Conservation (phyloP, 2,797 vertebrate genomes). For the Botia kubotai region DNA sequence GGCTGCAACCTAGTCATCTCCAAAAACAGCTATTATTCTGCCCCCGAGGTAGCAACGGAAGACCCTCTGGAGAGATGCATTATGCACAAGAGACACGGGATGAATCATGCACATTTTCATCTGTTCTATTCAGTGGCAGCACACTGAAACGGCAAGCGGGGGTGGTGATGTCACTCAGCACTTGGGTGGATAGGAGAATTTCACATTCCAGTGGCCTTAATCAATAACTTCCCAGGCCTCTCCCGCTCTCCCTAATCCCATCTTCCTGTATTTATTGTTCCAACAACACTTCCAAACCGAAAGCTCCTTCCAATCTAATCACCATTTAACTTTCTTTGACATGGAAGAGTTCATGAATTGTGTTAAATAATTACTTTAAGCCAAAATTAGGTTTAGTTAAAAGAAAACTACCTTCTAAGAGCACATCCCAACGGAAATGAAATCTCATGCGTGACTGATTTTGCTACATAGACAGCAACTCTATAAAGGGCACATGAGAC, state of each 20-base stretch:
- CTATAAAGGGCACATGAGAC: conserved; percentile 10
- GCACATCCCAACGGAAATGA: background rate
- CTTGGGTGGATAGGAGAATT: background rate
- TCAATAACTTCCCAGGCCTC: conserved; percentile 17
- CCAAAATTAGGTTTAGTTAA: background rate
- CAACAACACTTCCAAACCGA: conserved; percentile 1
- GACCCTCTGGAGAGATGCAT: background rate
- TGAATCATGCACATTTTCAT: conserved; percentile 18
- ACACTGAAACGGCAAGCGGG: background rate
- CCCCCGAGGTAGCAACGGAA: conserved; percentile 25
- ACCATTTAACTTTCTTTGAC: conserved; percentile 17
- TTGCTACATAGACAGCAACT: background rate
- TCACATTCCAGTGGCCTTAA: conserved; percentile 21
- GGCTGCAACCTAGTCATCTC: conserved; percentile 27
- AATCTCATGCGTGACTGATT: background rate
- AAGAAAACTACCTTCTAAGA: background rate
- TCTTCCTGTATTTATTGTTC: background rate
- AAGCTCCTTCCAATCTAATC: background rate
- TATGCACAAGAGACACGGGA: background rate
- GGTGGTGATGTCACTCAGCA: conserved; percentile 20
- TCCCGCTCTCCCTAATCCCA: conserved; percentile 1
- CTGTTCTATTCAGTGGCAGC: background rate
- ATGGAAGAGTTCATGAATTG: conserved; percentile 23
- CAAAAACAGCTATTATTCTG: conserved; percentile 36
- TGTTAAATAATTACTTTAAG: conserved; percentile 23